Evolutionary conservation across 2,888 invertebrate genomes (phyloP).

Genomic region (Apamea sordens): DNA sequence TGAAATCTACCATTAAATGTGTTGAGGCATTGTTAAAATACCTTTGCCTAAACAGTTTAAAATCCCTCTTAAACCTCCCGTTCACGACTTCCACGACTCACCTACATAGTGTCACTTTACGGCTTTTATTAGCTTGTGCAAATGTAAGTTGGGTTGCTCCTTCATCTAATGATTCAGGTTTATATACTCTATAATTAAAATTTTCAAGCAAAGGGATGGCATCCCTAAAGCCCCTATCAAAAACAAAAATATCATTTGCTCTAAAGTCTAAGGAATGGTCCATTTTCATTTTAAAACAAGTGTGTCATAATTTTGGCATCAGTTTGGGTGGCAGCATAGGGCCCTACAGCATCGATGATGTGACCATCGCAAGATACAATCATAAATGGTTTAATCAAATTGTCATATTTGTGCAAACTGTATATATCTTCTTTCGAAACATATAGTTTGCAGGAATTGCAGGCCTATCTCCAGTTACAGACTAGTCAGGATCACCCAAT

Average conservation of each 20-base stretch:
- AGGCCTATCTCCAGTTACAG: conserved; percentile 9
- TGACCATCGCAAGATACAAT: background rate
- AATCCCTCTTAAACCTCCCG: conserved; percentile 10
- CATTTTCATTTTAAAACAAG: background rate
- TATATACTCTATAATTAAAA: conserved; percentile 5
- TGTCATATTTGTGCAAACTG: conserved; percentile 12
- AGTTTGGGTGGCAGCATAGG: background rate
- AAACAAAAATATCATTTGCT: conserved; percentile 8
- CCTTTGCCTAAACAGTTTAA: conserved; percentile 10
- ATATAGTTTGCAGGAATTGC: background rate
- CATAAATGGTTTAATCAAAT: conserved; percentile 14
- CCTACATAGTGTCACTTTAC: conserved; percentile 21
- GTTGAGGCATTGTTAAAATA: conserved; percentile 20
- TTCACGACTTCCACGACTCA: conserved; percentile 13
- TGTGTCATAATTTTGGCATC: conserved; percentile 5
- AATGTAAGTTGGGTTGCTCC: conserved; percentile 7
- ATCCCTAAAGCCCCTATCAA: conserved; percentile 8
- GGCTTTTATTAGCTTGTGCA: conserved; percentile 14
- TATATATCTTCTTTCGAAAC: no score
- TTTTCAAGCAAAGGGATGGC: conserved; percentile 11
- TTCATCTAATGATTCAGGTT: conserved; percentile 17
- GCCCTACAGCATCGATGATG: background rate
- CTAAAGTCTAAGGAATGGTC: background rate
- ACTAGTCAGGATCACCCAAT: conserved; percentile 4
- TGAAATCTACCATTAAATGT: conserved; percentile 13